Base-by-base conservation (phyloP, 2,797 vertebrate species). In the Coccyzus lansbergi region DNA sequence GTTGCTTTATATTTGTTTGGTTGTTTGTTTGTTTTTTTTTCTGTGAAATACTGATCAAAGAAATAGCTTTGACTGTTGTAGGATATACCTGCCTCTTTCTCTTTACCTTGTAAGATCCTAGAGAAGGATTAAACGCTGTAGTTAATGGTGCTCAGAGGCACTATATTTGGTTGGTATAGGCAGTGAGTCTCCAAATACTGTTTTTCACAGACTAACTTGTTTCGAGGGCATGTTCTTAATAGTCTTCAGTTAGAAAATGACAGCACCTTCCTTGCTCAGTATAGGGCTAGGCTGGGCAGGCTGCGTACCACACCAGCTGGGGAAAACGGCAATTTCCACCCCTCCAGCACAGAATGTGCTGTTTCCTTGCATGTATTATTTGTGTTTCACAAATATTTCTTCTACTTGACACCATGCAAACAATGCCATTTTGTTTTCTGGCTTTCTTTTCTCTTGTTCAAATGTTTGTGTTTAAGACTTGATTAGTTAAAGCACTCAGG, bases 1-100 rank as follows among this genome's bases (percentile, higher is more conserved):
- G 2, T 75, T 78, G 49, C 55, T 91, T 88, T 87, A 24, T 51
- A 44, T 12, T 72, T 93, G 18, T 44, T 75, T 77, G 48, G 53
- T 91, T 85, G 15, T 86, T 28, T 46, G 92, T 52, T 93, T 85
- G n/a, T n/a, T n/a, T n/a, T n/a, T n/a, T 81, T 13, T 90, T 59
- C 44, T 63, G 29, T 62, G 76, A 93, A 93, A 72, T 65, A 59
- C 20, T 55, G 31, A 71, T 77, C 19, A 81, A 86, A 78, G 42
- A 2, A 36, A 9, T 72, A 53, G 31, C 44, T 91, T 63, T 46
- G 79, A 65, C 52, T 84, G 38, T 46, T 86, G 56, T 63, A 38
- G 67, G 20, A 33, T 4, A 3, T 78, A 44, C 24, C n/a, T 72
- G 21, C 34, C 34, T 68, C 36, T 34, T 20, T 52, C 19, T 88